Conservation (phyloP, 2,797 vertebrate species). For the Chrysolophus pictus region DNA sequence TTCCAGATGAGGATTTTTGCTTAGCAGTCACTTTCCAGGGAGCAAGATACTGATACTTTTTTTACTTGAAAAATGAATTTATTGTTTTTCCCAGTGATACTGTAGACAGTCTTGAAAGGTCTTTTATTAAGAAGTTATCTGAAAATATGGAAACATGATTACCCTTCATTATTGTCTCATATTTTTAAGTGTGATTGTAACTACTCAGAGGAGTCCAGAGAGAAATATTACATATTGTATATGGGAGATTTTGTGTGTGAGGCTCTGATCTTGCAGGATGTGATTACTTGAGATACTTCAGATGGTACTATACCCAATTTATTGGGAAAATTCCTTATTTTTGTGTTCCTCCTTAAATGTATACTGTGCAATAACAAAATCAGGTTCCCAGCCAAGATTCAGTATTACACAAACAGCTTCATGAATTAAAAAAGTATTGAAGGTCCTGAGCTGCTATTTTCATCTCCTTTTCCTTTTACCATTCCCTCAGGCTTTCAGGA, state of each 20-base stretch:
- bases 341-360: neutral
- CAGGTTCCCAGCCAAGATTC: neutral
- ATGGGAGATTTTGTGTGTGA: neutral
- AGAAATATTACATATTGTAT: neutral
- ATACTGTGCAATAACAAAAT: neutral
- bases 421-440: neutral
- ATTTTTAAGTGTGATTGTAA: neutral
- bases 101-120: neutral
- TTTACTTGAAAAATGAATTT: neutral
- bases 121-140: neutral
- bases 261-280: neutral
- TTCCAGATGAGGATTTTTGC: neutral
- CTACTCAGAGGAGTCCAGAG: neutral
- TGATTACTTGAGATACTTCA: neutral
- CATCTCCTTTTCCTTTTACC: neutral
- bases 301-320: neutral
- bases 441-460: neutral
- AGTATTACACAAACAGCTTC: neutral
- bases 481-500: neutral
- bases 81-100: neutral
- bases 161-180: fast-evolving
- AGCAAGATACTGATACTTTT: neutral
- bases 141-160: neutral
- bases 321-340: neutral
- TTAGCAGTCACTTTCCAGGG: neutral